These are phyloP conservation scores for Halichondria panicea DNA, from an alignment of 37 sponge, comb jelly and placozoan species.

Conservation along the genomic window DNA sequence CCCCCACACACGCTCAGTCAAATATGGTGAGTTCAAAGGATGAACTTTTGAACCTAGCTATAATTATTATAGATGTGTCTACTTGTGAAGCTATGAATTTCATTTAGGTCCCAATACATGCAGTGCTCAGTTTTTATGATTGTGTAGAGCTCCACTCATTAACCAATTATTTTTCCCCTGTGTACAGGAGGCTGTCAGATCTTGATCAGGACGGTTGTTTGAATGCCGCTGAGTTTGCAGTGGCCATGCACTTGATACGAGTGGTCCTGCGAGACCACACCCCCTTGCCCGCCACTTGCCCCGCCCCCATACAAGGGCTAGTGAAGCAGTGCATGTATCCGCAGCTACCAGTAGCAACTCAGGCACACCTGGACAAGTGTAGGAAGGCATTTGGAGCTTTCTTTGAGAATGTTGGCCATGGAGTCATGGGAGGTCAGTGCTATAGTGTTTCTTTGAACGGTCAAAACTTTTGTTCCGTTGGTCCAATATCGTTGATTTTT, in stretches of 20 bases:
- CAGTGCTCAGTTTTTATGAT: too few species aligned
- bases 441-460: too few species aligned
- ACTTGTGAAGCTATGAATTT: neutral
- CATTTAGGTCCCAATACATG: too few species aligned
- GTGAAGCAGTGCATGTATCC: neutral
- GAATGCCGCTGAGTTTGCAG: constrained; percentile 45
- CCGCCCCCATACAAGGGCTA: neutral
- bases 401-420: constrained; percentile 14
- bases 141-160: too few species aligned
- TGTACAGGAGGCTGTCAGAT: constrained; percentile 50
- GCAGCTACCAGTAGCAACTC: constrained; percentile 1
- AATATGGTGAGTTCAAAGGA: constrained; percentile 40
- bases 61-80: neutral
- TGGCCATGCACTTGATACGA: constrained; percentile 55
- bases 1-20: constrained; percentile 8
- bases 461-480: too few species aligned
- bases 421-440: constrained; percentile 35
- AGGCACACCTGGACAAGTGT: constrained; percentile 39
- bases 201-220: constrained; percentile 50
- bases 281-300: constrained; percentile 34
- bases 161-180: too few species aligned
- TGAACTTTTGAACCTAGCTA: neutral
- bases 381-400: constrained; percentile 32
- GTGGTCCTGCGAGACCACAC: neutral
- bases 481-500: too few species aligned